phyloP scores from a whole-genome alignment of 2,113 vertebrate genomes.

The Perca fluviatilis region DNA sequence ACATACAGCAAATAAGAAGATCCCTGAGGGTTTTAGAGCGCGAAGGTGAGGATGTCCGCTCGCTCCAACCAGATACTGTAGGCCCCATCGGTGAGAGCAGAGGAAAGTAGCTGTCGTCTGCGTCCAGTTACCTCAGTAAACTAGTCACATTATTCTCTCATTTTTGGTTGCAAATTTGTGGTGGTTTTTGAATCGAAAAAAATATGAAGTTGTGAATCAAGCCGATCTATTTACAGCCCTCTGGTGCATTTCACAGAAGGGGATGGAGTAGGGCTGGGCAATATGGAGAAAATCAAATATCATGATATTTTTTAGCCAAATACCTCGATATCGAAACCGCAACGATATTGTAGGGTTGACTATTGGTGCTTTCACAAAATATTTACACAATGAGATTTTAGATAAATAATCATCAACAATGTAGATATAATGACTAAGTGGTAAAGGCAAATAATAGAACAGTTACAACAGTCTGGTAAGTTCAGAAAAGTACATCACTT shows the following conservation, averaged over 20 bases:
- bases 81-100: conserved; percentile 17
- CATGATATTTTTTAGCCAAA: too few species aligned
- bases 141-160: neutral
- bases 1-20: conserved; percentile 65
- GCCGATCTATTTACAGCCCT: neutral
- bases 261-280: too few species aligned
- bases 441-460: too few species aligned
- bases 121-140: neutral
- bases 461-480: too few species aligned
- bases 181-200: neutral
- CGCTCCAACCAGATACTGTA: conserved; percentile 19
- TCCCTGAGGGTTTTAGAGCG: conserved; percentile 49
- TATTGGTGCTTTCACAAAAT: too few species aligned
- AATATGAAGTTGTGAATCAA: neutral
- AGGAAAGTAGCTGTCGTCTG: conserved; percentile 23
- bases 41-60: conserved; percentile 61
- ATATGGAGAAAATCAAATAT: too few species aligned
- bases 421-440: too few species aligned
- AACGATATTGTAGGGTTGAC: too few species aligned
- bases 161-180: neutral
- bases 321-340: too few species aligned
- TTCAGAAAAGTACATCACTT: too few species aligned
- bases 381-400: too few species aligned
- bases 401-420: too few species aligned
- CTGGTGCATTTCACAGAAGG: neutral